These are phyloP conservation scores for Tribolium castaneum DNA, from an alignment of 1,140 invertebrate species.

Conservation along the genomic window DNA sequence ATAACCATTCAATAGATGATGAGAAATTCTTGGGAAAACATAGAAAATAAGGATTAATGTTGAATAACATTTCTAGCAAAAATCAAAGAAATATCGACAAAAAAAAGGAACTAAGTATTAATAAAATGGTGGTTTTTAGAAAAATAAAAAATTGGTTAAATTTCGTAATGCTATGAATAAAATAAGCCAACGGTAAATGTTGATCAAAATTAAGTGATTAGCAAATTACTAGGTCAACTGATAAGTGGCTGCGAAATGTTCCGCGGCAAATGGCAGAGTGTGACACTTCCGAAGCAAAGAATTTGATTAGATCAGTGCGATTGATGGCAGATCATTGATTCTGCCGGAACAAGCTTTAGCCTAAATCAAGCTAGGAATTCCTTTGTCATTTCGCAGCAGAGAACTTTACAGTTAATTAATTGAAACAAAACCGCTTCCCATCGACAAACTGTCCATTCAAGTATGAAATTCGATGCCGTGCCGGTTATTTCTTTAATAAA, in stretches of 20 bases:
- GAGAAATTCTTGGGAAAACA: no score
- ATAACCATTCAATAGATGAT: no score
- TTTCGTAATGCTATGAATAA: no score
- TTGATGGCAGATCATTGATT: not conserved
- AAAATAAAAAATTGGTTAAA: no score
- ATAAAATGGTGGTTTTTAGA: no score
- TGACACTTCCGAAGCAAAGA: not conserved
- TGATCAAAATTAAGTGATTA: not conserved
- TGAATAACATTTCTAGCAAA: no score
- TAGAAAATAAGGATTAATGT: no score
- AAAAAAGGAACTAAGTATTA: no score
- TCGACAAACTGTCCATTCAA: slow-evolving; percentile 28
- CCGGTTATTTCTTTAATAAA: slow-evolving; percentile 32
- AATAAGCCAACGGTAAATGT: not conserved
- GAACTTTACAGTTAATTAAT: slow-evolving; percentile 26
- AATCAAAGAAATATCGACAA: no score
- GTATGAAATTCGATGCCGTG: slow-evolving; percentile 33
- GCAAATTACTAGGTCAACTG: not conserved
- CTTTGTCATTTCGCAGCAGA: slow-evolving; percentile 9
- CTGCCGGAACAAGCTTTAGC: not conserved
- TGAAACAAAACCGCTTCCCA: slow-evolving; percentile 28
- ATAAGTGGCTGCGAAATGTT: not conserved
- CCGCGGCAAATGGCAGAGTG: not conserved
- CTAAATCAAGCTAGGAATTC: slow-evolving; percentile 10
- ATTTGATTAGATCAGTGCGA: not conserved